Evolutionary conservation across 1,140 invertebrate species (phyloP).

Genomic region (Phortica variegata): DNA sequence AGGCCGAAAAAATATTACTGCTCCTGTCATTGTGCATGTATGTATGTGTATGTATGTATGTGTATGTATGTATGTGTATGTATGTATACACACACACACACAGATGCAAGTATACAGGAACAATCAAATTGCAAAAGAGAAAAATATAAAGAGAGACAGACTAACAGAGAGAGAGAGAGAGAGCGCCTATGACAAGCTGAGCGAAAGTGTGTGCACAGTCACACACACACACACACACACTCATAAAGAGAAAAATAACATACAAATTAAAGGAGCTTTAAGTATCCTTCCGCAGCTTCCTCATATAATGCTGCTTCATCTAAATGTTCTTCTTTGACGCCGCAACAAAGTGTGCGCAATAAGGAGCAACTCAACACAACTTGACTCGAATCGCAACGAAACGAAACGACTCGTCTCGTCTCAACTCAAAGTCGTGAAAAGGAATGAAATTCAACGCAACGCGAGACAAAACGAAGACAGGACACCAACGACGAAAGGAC

Average conservation of each 20-base stretch:
- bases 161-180: slow-evolving; percentile 5
- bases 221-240: slow-evolving; percentile 16
- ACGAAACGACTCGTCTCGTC: no score
- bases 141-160: slow-evolving; percentile 11
- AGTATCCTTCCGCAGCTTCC: no score
- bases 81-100: slow-evolving; percentile 16
- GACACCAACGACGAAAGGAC: no score
- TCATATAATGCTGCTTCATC: no score
- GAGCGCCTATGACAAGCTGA: not conserved
- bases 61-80: slow-evolving; percentile 9
- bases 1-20: slow-evolving; percentile 43
- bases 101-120: slow-evolving; percentile 39
- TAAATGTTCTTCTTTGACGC: no score
- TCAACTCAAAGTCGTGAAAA: no score
- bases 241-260: slow-evolving; percentile 49
- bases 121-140: slow-evolving; percentile 24
- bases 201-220: slow-evolving; percentile 6
- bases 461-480: no score
- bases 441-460: no score
- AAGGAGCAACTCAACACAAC: no score
- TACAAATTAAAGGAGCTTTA: slow-evolving; percentile 54
- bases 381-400: no score
- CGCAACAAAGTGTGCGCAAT: no score
- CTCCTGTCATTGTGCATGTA: slow-evolving; percentile 17
- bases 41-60: slow-evolving; percentile 19